Percentiles rank a stretch among this genome's conserved stretches.
Evolutionary conservation across 2,113 vertebrate species (phyloP).

Genomic region (Bubo scandiacus): DNA sequence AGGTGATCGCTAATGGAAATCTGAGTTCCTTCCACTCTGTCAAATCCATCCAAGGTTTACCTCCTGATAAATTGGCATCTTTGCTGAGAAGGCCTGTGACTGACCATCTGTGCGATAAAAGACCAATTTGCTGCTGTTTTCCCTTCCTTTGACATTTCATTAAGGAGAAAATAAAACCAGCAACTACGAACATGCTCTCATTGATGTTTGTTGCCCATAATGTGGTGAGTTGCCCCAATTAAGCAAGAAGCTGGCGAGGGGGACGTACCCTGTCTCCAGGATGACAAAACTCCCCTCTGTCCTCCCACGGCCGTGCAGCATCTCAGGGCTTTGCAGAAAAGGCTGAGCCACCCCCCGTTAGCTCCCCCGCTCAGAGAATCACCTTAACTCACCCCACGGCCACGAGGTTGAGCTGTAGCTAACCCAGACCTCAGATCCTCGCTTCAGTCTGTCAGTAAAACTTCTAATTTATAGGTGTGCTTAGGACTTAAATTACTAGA

Average conservation of each 20-base stretch:
- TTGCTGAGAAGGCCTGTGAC: neutral
- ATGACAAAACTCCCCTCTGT: neutral
- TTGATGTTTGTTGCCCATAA: neutral
- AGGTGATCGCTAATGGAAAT: neutral
- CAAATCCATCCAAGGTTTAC: neutral
- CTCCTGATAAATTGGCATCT: neutral
- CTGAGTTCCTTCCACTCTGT: neutral
- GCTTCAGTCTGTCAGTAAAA: neutral
- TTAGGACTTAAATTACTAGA: neutral
- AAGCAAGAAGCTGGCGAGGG: accelerated
- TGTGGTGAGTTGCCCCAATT: neutral
- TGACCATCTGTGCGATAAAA: neutral
- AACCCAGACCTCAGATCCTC: neutral
- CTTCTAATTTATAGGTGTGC: neutral
- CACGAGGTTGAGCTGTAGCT: accelerated
- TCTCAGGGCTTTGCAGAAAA: neutral
- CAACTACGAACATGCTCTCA: neutral
- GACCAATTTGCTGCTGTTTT: neutral
- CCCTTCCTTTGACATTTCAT: slow-evolving; percentile 25
- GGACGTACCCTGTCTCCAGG: neutral
- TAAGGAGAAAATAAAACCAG: neutral
- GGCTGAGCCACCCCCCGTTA: neutral
- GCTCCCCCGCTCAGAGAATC: neutral
- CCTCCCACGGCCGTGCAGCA: neutral
- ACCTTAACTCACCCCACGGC: neutral